Conservation (phyloP, 2,113 vertebrate genomes). For the Boleophthalmus pectinirostris region DNA sequence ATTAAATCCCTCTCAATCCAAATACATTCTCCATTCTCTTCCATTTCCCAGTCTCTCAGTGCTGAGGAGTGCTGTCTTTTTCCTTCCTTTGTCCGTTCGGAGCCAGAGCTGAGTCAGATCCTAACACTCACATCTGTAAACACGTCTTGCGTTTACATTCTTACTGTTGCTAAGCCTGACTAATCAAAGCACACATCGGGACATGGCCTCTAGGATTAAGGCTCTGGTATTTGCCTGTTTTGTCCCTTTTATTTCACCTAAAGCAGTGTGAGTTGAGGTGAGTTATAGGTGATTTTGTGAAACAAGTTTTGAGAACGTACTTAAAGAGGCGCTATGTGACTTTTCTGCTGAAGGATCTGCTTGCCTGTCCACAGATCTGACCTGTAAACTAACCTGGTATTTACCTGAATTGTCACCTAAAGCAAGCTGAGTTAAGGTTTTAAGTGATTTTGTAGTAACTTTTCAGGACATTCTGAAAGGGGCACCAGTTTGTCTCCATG, state of each 20-base stretch:
- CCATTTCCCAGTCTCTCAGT: background rate
- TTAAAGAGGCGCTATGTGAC: too few relatives aligned
- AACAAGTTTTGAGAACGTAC: too few relatives aligned
- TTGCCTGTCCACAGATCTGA: too few relatives aligned
- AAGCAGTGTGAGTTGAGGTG: background rate
- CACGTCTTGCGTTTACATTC: slow-evolving; percentile 43
- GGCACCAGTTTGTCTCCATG: too few relatives aligned
- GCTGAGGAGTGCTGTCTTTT: slow-evolving; percentile 2
- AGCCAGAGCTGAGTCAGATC: background rate
- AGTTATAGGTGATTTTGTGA: background rate
- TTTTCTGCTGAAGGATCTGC: too few relatives aligned
- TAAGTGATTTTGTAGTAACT: too few relatives aligned
- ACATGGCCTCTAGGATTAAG: background rate
- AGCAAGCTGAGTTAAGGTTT: too few relatives aligned
- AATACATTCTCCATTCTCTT: background rate
- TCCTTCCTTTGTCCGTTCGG: slow-evolving; percentile 27
- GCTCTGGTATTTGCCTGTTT: background rate
- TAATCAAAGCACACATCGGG: background rate
- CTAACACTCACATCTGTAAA: slow-evolving; percentile 26
- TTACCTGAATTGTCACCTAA: too few relatives aligned
- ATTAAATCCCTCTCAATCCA: background rate
- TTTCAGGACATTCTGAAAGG: too few relatives aligned
- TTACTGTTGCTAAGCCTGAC: slow-evolving; percentile 11
- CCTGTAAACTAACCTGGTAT: too few relatives aligned
- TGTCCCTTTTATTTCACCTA: background rate